Conservation (phyloP, 2,113 vertebrate genomes). For the Scomber scombrus region DNA sequence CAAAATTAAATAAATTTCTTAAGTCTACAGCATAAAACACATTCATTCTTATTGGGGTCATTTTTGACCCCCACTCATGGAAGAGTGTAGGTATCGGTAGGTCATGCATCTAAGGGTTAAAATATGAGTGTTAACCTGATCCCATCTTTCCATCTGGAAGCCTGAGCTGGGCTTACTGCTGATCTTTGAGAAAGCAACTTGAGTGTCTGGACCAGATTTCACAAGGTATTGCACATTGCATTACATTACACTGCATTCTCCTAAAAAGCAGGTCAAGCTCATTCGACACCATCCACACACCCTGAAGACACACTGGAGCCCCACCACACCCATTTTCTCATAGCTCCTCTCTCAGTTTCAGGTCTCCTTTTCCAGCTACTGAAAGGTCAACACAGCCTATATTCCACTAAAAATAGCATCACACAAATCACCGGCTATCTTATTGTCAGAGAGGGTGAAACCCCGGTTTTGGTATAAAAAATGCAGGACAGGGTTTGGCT, state of each 20-base stretch:
- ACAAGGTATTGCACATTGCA: constrained; percentile 39
- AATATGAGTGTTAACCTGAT: constrained; percentile 22
- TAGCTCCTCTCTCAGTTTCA: constrained; percentile 30
- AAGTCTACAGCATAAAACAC: too few species aligned
- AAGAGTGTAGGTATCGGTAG: too few species aligned
- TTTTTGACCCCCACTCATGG: too few species aligned
- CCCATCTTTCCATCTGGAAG: constrained; percentile 27
- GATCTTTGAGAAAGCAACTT: constrained; percentile 45
- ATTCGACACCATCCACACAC: constrained; percentile 49
- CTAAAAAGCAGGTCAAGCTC: constrained; percentile 69
- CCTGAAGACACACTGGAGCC: constrained; percentile 27
- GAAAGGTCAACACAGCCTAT: constrained; percentile 55
- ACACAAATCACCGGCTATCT: constrained; percentile 68
- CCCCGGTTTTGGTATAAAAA: constrained; percentile 17
- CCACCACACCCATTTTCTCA: constrained; percentile 27
- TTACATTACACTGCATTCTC: not conserved
- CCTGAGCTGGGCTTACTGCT: constrained; percentile 1
- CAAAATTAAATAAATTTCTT: too few species aligned
- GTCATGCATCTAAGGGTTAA: too few species aligned
- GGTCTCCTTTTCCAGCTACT: constrained; percentile 47
- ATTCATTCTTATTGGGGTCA: too few species aligned
- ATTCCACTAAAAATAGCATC: constrained; percentile 67
- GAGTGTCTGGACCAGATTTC: constrained; percentile 42
- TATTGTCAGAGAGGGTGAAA: constrained; percentile 56
- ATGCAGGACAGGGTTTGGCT: constrained; percentile 39